Base-by-base conservation (phyloP, 2,113 vertebrate genomes). In the Eptesicus fuscus region DNA sequence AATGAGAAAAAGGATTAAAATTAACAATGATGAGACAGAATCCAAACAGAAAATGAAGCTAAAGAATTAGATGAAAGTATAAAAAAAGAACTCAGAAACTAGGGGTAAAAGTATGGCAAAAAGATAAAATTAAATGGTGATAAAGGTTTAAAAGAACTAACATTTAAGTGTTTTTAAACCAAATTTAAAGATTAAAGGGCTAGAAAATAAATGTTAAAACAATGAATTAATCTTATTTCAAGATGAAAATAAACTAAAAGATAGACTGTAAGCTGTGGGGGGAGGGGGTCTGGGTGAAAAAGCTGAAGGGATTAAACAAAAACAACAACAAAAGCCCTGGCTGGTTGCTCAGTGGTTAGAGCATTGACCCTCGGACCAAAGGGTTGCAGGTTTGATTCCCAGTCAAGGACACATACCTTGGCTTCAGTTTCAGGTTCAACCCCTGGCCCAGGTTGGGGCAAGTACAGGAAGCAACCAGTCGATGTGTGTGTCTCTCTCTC, bases 1-100 rank as follows among this genome's bases (percentile, higher is more conserved):
- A 87, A 83, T 82, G 37, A 91, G 61, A 74, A 28, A 76, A 40
- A 35, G 12, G 78, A 91, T 95, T 88, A 89, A 93, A 91, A 85
- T 73, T 6, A 89, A 82, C 61, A 37, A 13, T 71, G 70, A 47
- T 37, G 40, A 95, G 56, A 88, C 71, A 70, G 67, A 90, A 93
- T 82, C 23, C 35, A 76, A 93, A 59, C 5, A 42, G 56, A 71
- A 91, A 93, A 76, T 40, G 65, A 90, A 93, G 65, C 83, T 85
- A 35, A 89, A 83, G 80, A 85, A 78, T 65, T 51, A 77, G 78
- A 93, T 28, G 17, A 74, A 95, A 89, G 70, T 73, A 7, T 88
- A 7, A 95, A 94, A 86, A 59, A 69, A 51, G 73, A 78, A 76
- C 22, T 35, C 53, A 91, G 30, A 77, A 92, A 67, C n/a, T 10